These are phyloP conservation scores for Colletes latitarsis DNA, from an alignment of 1,140 invertebrate genomes.

Conservation along the genomic window DNA sequence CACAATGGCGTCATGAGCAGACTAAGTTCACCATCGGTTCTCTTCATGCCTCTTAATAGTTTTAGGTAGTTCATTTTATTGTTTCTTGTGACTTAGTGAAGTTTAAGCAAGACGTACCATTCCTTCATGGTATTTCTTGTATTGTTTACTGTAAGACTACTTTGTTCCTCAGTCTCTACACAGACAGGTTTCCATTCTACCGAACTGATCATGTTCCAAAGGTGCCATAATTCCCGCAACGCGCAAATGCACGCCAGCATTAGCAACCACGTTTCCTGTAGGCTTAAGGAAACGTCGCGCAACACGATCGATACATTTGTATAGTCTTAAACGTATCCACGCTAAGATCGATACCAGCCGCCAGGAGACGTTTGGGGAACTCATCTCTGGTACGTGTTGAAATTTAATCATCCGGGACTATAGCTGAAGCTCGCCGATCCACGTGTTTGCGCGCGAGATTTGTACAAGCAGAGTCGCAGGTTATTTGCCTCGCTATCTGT, in stretches of 20 bases:
- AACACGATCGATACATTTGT: constrained; percentile 11
- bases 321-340: background rate
- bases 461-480: background rate
- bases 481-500: constrained; percentile 15
- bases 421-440: background rate
- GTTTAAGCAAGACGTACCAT: too few species aligned
- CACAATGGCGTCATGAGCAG: too few species aligned
- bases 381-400: constrained; percentile 34
- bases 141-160: too few species aligned
- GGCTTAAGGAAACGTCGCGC: background rate
- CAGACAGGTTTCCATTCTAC: background rate
- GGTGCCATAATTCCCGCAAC: background rate
- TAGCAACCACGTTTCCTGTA: background rate
- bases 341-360: constrained; percentile 4
- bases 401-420: constrained; percentile 36
- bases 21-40: too few species aligned
- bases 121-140: too few species aligned
- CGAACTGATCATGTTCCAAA: background rate
- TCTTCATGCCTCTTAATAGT: too few species aligned
- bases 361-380: constrained; percentile 11
- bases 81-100: too few species aligned
- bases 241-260: background rate
- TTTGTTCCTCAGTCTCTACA: background rate
- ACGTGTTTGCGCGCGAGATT: constrained; percentile 15
- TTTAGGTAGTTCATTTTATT: too few species aligned